A percentile compares a stretch with the other conserved stretches of the same genome.
Conservation (phyloP, 2,888 invertebrate species). For the Spisula subtruncata region DNA sequence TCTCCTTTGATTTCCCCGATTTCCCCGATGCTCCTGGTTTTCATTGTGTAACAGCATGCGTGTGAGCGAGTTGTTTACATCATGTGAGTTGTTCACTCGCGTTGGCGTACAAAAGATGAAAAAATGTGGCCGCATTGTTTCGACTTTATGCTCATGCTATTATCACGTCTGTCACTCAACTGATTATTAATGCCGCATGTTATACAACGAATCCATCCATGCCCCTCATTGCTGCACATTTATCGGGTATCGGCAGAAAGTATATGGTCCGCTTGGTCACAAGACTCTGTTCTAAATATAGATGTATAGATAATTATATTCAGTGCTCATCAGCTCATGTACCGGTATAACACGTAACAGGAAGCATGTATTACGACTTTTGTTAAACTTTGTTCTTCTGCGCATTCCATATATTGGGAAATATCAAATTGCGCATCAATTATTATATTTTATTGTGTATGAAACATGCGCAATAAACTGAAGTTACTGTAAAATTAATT, state of each 20-base stretch:
- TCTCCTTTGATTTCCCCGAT: no score
- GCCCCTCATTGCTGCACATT: no score
- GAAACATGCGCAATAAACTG: not conserved
- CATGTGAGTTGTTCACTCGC: not conserved
- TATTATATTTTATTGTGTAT: not conserved
- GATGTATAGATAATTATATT: no score
- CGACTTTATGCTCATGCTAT: not conserved
- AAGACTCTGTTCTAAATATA: no score
- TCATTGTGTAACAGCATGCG: slow-evolving; percentile 1
- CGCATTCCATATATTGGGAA: no score
- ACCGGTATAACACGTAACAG: not conserved
- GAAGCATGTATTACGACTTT: not conserved
- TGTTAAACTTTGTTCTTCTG: not conserved
- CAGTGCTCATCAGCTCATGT: no score
- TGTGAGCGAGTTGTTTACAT: slow-evolving; percentile 15
- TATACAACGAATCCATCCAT: no score
- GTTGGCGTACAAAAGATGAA: not conserved
- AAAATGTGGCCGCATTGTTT: not conserved
- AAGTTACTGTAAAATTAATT: not conserved
- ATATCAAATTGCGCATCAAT: slow-evolving; percentile 13
- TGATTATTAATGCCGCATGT: not conserved
- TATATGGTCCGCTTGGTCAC: not conserved
- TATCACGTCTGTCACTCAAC: not conserved
- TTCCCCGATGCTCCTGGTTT: not conserved
- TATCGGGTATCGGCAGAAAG: not conserved